Conservation (phyloP, 2,888 invertebrate species). For the Lagria hirta region DNA sequence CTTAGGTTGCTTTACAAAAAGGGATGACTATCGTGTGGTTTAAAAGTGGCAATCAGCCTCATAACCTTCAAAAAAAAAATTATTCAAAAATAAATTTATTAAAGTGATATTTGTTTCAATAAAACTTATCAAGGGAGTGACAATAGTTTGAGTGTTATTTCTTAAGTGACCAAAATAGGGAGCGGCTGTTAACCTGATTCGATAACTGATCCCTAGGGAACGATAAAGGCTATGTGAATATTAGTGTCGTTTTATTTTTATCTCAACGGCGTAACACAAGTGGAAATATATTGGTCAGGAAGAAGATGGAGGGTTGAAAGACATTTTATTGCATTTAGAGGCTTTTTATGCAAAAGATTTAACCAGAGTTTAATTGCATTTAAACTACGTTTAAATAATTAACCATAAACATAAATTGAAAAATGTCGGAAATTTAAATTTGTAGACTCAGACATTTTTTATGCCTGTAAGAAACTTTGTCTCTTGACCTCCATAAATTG, state of each 20-base stretch:
- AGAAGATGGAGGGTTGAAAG: too few species aligned
- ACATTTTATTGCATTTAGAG: too few species aligned
- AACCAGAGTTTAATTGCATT: too few species aligned
- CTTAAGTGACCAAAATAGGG: constrained; percentile 26
- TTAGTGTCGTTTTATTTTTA: constrained; percentile 26
- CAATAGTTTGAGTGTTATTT: constrained; percentile 29
- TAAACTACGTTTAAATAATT: too few species aligned
- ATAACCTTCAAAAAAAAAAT: neutral
- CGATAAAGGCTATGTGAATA: constrained; percentile 28
- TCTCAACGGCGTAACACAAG: too few species aligned
- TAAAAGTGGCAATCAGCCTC: neutral
- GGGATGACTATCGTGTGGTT: neutral
- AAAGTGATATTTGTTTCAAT: constrained; percentile 30
- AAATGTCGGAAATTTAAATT: too few species aligned
- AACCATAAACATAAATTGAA: too few species aligned
- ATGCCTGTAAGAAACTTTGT: too few species aligned
- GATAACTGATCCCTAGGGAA: constrained; percentile 29
- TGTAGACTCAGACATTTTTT: too few species aligned
- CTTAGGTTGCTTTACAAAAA: neutral
- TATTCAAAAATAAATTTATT: constrained; percentile 6
- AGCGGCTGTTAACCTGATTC: constrained; percentile 20
- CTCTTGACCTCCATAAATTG: too few species aligned
- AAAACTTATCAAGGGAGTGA: constrained; percentile 23
- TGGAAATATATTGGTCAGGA: too few species aligned
- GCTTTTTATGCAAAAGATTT: too few species aligned